Conservation (phyloP, 1,140 invertebrate genomes). For the Marisa cornuarietis region DNA sequence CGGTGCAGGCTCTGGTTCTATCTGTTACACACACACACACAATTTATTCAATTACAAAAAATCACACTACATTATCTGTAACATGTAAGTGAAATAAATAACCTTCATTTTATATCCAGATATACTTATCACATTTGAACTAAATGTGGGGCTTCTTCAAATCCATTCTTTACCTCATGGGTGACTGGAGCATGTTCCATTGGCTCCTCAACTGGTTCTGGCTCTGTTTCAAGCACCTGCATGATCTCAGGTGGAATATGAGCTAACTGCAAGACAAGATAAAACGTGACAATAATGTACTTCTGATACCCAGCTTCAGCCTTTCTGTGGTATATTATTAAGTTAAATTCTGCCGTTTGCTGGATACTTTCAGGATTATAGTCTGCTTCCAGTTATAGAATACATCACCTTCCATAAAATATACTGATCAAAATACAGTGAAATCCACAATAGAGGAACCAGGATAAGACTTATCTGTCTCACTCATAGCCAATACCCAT, state of each 20-base stretch:
- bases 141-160: not conserved
- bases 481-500: not conserved
- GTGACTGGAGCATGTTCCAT: constrained; percentile 3
- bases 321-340: too few species aligned
- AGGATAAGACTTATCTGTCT: not conserved
- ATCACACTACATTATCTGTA: too few species aligned
- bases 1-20: too few species aligned
- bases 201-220: constrained; percentile 1
- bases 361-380: not conserved
- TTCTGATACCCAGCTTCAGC: not conserved
- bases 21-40: too few species aligned
- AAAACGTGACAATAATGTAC: not conserved
- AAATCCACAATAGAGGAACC: not conserved
- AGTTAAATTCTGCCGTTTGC: not conserved
- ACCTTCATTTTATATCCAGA: too few species aligned
- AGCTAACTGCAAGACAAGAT: constrained; percentile 13
- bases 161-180: not conserved
- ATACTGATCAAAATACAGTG: not conserved
- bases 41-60: too few species aligned
- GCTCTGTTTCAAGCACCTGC: constrained; percentile 21
- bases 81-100: too few species aligned
- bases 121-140: too few species aligned
- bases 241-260: constrained; percentile 25
- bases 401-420: too few species aligned
- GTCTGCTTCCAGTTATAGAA: too few species aligned